Conservation (phyloP, 1,140 invertebrate genomes). For the Cyclina sinensis region DNA sequence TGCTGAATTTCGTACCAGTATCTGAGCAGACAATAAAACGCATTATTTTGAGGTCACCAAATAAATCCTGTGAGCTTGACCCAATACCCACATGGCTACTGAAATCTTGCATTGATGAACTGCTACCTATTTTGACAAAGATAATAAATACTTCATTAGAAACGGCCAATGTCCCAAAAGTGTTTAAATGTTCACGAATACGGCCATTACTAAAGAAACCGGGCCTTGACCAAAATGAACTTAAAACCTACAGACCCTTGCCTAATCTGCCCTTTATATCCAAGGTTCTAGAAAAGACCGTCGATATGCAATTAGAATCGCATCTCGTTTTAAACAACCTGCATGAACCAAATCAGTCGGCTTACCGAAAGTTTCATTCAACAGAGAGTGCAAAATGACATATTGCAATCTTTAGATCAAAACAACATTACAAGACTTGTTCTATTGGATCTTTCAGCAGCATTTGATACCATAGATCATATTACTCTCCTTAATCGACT, state of each 20-base stretch:
- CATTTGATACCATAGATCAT: neutral
- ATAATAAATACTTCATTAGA: neutral
- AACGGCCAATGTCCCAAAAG: neutral
- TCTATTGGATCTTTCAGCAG: neutral
- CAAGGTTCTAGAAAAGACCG: too few relatives aligned
- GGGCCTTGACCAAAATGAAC: neutral
- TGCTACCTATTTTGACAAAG: neutral
- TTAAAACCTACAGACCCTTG: conserved; percentile 2
- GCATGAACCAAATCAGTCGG: neutral
- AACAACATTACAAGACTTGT: neutral
- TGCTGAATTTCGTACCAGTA: neutral
- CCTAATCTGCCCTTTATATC: too few relatives aligned
- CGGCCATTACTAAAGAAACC: too few relatives aligned
- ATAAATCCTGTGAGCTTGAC: neutral
- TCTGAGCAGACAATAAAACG: neutral
- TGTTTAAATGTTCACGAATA: too few relatives aligned
- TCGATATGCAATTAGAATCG: too few relatives aligned
- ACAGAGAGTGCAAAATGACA: too few relatives aligned
- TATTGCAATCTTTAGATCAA: neutral
- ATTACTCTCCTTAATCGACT: neutral
- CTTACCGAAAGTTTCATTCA: too few relatives aligned
- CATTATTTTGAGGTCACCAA: too few relatives aligned
- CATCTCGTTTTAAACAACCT: too few relatives aligned
- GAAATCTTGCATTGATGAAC: neutral
- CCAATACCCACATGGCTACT: neutral